Evolutionary conservation across 2,113 vertebrate genomes (phyloP).

Genomic region (Alaudala cheleensis): DNA sequence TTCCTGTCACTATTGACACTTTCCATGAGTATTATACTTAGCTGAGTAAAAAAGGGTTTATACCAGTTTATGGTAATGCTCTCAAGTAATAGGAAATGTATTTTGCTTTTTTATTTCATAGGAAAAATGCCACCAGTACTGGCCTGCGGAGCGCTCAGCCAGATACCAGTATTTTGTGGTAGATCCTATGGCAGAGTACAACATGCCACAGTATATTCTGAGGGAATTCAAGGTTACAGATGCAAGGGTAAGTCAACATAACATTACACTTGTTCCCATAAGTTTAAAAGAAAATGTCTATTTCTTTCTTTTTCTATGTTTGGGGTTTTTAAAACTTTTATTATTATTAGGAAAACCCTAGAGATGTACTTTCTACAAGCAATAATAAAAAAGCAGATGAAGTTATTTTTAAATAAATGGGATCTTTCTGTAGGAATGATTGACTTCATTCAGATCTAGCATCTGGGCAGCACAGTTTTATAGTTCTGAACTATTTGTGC

Average conservation of each 20-base stretch:
- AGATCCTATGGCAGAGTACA: constrained; percentile 99
- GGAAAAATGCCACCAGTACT: constrained; percentile 99
- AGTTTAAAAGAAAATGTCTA: background rate
- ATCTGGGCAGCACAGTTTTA: constrained; percentile 29
- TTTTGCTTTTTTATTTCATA: constrained; percentile 50
- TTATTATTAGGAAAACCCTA: background rate
- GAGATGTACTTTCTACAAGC: background rate
- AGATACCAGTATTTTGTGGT: constrained; percentile 99
- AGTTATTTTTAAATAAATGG: background rate
- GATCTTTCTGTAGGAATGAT: background rate
- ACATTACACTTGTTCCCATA: background rate
- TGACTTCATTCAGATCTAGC: constrained; percentile 40
- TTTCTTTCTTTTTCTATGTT: background rate
- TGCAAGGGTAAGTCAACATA: constrained; percentile 87
- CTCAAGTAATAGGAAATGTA: background rate
- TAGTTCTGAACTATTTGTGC: background rate
- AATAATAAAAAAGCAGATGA: background rate
- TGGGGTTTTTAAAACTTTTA: background rate
- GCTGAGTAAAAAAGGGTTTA: background rate
- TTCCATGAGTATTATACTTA: background rate
- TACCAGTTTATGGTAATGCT: background rate
- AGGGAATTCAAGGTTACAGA: constrained; percentile 99
- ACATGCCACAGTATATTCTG: constrained; percentile 99
- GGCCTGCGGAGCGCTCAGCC: constrained; percentile 97
- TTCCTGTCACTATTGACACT: background rate